These are phyloP conservation scores for Ceyx margarethae DNA, from an alignment of 2,113 vertebrate genomes.

Conservation along the genomic window DNA sequence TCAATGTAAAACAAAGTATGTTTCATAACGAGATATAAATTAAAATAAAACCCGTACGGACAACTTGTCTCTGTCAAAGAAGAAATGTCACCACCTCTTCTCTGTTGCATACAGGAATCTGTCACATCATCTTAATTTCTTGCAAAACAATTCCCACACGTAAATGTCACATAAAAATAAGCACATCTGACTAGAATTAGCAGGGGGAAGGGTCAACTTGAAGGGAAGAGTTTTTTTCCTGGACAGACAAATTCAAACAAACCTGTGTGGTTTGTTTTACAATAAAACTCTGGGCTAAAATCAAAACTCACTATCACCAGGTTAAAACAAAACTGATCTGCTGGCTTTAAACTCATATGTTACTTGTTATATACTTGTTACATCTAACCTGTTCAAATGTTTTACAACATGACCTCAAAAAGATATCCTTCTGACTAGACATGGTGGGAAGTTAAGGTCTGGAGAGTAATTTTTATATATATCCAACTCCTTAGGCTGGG, in stretches of 20 bases:
- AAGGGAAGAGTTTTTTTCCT: not conserved
- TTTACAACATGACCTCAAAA: not conserved
- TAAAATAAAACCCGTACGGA: not conserved
- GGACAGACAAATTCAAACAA: not conserved
- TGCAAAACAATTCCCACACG: not conserved
- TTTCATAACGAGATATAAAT: not conserved
- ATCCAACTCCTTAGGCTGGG: not conserved
- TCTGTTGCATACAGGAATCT: not conserved
- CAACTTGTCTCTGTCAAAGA: not conserved
- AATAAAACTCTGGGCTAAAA: not conserved
- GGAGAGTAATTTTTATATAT: not conserved
- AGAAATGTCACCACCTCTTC: not conserved
- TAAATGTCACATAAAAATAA: conserved; percentile 24
- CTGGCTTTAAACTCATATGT: not conserved
- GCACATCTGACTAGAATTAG: not conserved
- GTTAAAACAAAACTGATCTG: not conserved
- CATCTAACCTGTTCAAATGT: not conserved
- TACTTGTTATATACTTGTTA: too few species aligned
- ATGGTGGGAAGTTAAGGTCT: not conserved
- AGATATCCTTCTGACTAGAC: not conserved
- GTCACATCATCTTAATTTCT: conserved; percentile 1
- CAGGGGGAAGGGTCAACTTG: not conserved
- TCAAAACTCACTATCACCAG: not conserved
- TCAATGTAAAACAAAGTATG: conserved; percentile 16
- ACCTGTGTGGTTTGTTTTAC: not conserved